phyloP scores from a whole-genome alignment of 2,797 vertebrate species.

The Danio albolineatus region DNA sequence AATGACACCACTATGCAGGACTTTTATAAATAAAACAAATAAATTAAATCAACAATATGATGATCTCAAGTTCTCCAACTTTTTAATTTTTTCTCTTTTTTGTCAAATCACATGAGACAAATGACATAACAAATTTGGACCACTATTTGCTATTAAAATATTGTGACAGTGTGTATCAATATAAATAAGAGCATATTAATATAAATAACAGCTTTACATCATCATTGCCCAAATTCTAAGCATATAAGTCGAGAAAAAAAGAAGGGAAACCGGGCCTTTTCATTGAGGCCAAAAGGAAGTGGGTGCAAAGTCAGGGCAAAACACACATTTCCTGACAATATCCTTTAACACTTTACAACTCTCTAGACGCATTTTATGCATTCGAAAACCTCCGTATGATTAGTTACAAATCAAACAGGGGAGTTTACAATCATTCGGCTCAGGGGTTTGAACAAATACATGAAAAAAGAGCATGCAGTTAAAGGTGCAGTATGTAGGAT shows the following conservation, averaged over 20 bases:
- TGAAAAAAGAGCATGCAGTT: conserved; percentile 23
- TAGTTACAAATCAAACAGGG: conserved; percentile 8
- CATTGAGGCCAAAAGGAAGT: not conserved
- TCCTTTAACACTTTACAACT: not conserved
- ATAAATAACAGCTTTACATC: conserved; percentile 17
- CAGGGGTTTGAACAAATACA: conserved; percentile 13
- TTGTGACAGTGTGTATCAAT: conserved; percentile 35
- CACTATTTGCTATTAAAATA: conserved; percentile 51
- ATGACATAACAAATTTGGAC: not conserved
- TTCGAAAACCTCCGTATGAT: not conserved
- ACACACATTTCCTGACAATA: conserved; percentile 13
- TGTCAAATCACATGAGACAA: conserved; percentile 20
- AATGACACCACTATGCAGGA: not conserved
- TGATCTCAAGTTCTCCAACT: conserved; percentile 39
- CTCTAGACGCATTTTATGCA: not conserved
- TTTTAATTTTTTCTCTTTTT: conserved; percentile 1
- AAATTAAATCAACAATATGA: conserved; percentile 9
- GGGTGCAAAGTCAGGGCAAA: conserved; percentile 17
- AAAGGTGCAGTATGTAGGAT: not conserved
- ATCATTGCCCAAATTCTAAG: not conserved
- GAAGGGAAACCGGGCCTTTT: not conserved
- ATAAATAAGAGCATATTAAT: conserved; percentile 43
- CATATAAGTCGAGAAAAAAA: not conserved
- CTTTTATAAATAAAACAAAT: not conserved
- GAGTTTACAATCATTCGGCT: conserved; percentile 6